phyloP scores from a whole-genome alignment of 1,140 invertebrate genomes.

The Colletes gigas region DNA sequence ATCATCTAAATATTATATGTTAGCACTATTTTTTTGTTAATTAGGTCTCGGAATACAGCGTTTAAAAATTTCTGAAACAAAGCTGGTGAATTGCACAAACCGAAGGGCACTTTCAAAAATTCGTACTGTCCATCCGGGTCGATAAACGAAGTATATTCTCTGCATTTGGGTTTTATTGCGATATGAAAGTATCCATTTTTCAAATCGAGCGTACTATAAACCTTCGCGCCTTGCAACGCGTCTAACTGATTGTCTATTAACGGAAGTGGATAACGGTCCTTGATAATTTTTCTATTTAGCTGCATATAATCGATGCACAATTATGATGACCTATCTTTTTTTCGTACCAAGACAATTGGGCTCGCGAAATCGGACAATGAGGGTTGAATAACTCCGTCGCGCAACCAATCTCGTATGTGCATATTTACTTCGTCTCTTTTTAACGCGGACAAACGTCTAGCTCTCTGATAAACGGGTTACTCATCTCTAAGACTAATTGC shows the following conservation, averaged over 20 bases:
- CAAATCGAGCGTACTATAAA: neutral
- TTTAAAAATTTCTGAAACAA: neutral
- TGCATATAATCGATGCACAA: neutral
- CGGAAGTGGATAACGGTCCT: neutral
- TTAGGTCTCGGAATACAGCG: neutral
- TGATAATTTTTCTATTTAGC: neutral
- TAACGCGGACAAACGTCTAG: neutral
- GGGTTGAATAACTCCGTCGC: neutral
- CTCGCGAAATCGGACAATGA: neutral
- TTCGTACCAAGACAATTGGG: neutral
- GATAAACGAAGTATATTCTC: neutral
- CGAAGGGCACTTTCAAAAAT: neutral
- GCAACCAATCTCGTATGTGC: neutral
- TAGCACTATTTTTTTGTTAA: neutral
- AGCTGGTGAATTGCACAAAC: neutral
- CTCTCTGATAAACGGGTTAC: neutral
- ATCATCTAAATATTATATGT: neutral
- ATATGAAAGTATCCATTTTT: neutral
- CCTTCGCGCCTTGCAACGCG: neutral
- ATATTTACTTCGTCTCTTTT: neutral
- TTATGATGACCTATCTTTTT: neutral
- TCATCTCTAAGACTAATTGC: slow-evolving; percentile 13
- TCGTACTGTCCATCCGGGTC: slow-evolving; percentile 13
- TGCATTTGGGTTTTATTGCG: neutral
- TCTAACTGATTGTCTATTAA: neutral